Conservation (phyloP, 1,140 invertebrate genomes). For the Scaptodrosophila lebanonensis region DNA sequence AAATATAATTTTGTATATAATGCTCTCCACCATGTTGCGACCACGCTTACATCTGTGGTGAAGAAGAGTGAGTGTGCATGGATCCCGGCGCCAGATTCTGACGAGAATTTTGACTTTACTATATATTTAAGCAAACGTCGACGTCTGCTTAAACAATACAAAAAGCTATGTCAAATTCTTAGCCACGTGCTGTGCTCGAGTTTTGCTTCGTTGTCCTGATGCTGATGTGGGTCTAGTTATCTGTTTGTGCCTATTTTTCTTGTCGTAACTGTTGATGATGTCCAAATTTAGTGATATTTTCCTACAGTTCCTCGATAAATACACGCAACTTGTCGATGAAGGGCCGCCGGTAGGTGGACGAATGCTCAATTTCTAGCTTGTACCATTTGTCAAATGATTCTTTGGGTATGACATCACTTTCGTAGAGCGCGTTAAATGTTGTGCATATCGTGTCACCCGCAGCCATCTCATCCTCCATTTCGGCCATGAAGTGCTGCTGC, state of each 20-base stretch:
- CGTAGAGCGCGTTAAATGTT: conserved; percentile 49
- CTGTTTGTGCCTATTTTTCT: conserved; percentile 12
- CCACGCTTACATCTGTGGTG: neutral
- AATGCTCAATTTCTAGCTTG: conserved; percentile 42
- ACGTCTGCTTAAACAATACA: no score
- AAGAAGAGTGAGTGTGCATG: conserved; percentile 7
- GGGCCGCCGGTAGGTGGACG: conserved; percentile 15
- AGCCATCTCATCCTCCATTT: conserved; percentile 47
- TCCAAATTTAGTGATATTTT: neutral
- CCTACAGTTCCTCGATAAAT: conserved; percentile 53
- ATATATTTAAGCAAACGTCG: no score
- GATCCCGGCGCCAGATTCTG: no score
- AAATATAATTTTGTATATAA: conserved; percentile 8
- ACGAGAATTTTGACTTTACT: no score
- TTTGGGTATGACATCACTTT: conserved; percentile 58
- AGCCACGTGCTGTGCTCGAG: no score
- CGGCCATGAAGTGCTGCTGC: conserved; percentile 49
- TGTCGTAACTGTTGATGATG: conserved; percentile 8
- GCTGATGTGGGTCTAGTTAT: neutral
- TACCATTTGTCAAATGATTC: conserved; percentile 66
- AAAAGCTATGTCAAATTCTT: no score
- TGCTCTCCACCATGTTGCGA: no score
- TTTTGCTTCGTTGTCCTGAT: conserved; percentile 22
- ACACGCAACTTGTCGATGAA: conserved; percentile 41
- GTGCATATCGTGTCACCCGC: conserved; percentile 56